phyloP scores from a whole-genome alignment of 2,797 vertebrate species.

The Emydoidea blandingii region DNA sequence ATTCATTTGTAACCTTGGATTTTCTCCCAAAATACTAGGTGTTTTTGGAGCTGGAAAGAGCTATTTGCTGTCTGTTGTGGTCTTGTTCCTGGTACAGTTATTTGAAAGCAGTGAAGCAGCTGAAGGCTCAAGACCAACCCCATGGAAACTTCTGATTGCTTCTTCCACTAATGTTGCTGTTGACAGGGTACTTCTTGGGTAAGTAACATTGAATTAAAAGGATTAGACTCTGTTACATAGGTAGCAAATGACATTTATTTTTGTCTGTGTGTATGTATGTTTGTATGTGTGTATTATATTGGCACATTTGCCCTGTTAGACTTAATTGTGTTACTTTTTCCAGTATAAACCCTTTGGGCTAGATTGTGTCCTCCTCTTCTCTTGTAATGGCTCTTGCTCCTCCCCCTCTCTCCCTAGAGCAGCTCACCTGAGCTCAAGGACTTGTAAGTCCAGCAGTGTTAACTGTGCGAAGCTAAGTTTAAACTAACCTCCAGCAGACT shows the following conservation, averaged over 20 bases:
- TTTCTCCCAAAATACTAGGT: constrained; percentile 74
- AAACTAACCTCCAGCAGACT: not conserved
- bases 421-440: not conserved
- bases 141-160: constrained; percentile 85
- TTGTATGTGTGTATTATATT: not conserved
- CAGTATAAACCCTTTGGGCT: not conserved
- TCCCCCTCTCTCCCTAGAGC: not conserved
- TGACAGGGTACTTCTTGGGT: constrained; percentile 86
- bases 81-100: constrained; percentile 83
- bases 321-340: not conserved
- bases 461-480: not conserved
- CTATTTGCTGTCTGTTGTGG: constrained; percentile 83
- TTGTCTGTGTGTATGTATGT: no score
- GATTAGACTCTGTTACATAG: not conserved
- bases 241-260: not conserved
- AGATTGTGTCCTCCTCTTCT: not conserved
- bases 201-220: constrained; percentile 26
- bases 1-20: not conserved
- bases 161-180: constrained; percentile 86
- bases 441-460: not conserved
- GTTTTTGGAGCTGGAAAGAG: constrained; percentile 88
- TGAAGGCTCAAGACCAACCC: constrained; percentile 36
- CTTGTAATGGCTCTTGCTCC: not conserved
- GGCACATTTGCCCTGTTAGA: not conserved
- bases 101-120: constrained; percentile 78